Conservation (phyloP, 2,113 vertebrate species). For the Pica pica region DNA sequence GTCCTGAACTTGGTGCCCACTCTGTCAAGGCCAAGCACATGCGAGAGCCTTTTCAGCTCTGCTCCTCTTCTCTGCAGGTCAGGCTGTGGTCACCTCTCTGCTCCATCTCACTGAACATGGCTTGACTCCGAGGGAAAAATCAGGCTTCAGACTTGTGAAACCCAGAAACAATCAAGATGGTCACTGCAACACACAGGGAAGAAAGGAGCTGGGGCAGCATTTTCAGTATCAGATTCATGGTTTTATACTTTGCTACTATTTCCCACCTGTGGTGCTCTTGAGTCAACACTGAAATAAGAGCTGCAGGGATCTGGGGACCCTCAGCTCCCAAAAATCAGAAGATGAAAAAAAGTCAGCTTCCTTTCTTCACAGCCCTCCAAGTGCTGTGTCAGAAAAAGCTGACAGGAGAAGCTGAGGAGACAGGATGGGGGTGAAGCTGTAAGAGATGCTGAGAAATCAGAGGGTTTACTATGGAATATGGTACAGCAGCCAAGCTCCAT, state of each 20-base stretch:
- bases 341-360: background rate
- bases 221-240: background rate
- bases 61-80: background rate
- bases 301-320: background rate
- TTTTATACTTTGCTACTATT: background rate
- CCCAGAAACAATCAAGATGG: background rate
- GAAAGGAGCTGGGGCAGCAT: background rate
- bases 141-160: background rate
- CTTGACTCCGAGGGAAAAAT: background rate
- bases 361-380: background rate
- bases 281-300: background rate
- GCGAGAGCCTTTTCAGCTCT: background rate
- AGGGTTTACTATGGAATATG: background rate
- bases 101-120: background rate
- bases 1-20: background rate
- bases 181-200: background rate
- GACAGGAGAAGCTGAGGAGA: background rate
- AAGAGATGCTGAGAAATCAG: background rate
- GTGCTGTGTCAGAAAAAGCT: background rate
- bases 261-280: background rate
- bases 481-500: conserved; percentile 4
- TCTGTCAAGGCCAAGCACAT: background rate
- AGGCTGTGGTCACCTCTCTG: background rate
- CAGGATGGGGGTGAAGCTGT: background rate
- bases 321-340: background rate